Evolutionary conservation across 1,140 invertebrate species (phyloP), one percentile per base, ranked within the genome.

Genomic region (Parapsyche elsis): DNA sequence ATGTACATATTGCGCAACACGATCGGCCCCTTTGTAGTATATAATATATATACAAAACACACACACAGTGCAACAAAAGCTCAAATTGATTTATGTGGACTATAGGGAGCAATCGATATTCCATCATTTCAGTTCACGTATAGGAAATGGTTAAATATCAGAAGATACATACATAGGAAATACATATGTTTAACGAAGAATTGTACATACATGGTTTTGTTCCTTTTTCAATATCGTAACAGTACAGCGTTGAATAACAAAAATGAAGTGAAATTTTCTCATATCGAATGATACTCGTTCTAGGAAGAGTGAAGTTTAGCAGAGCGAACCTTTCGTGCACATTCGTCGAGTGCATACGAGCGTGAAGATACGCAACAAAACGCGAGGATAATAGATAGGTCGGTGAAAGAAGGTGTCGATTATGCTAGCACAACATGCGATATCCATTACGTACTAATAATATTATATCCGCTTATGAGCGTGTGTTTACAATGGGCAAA

Each of bases 321-420:
- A 21, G 16, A 73, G 71, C 71, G 71, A n/a, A 19, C 12, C 44
- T 77, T 46, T 46, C 57, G 49, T 67, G 76, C 53, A 19, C 53
- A 64, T 64, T 64, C 53, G 9, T 57, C 24, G 16, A 5, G 23
- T 2, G 5, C 74, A 61, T 76, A 76, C 74, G 23, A 12, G 49
- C 74, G 53, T 76, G 45, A 76, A 76, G 46, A 76, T 59, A 76
- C 53, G 57, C 49, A 61, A 76, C 30, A 26, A 38, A 38, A 14
- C 67, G 10, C 5, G 14, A 71, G n/a, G 24, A 38, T 21, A 21
- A 67, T 5, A 71, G 23, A 71, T 16, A 5, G 67, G 30, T 44
- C 9, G 67, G 67, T 5, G 67, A 71, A 71, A 71, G 67, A 30
- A 30, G 67, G 67, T 71, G 67, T 71, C 67, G 67, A 71, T 71